Conservation (phyloP, 2,797 vertebrate genomes). For the Micromesistius poutassou region DNA sequence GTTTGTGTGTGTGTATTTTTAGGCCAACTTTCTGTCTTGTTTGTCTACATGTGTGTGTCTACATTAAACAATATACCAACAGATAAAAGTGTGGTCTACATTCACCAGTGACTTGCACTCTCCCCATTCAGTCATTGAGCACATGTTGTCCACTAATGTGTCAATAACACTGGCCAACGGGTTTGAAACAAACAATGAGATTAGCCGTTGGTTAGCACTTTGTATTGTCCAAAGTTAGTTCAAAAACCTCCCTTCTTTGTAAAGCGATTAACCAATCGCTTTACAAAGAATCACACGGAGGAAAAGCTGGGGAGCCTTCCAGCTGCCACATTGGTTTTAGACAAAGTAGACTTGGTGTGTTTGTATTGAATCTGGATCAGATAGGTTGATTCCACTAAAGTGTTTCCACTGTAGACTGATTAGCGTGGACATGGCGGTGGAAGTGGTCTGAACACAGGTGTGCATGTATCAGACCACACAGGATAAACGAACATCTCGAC, state of each 20-base stretch:
- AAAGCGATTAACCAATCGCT: no score
- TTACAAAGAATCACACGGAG: neutral
- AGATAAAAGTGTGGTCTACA: neutral
- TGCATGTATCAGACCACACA: neutral
- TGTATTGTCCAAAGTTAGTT: constrained; percentile 6
- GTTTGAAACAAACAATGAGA: constrained; percentile 18
- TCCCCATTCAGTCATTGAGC: neutral
- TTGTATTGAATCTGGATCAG: neutral
- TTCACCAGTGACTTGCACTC: neutral
- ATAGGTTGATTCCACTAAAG: neutral
- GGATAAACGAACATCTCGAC: neutral
- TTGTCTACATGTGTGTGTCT: neutral
- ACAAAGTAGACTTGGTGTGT: neutral
- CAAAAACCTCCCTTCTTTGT: constrained; percentile 10
- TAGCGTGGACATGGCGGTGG: neutral
- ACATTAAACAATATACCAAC: neutral
- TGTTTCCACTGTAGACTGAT: neutral
- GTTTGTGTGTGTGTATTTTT: neutral
- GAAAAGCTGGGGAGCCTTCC: neutral
- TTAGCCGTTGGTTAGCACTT: constrained; percentile 22
- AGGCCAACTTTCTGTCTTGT: no score
- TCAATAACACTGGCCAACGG: neutral
- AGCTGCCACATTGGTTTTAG: neutral
- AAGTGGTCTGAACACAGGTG: neutral
- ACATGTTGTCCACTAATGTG: neutral